A percentile compares a stretch with the other conserved stretches of the same genome.
These are phyloP conservation scores for Argyrosomus japonicus DNA, from an alignment of 2,113 vertebrate species.

Conservation along the genomic window DNA sequence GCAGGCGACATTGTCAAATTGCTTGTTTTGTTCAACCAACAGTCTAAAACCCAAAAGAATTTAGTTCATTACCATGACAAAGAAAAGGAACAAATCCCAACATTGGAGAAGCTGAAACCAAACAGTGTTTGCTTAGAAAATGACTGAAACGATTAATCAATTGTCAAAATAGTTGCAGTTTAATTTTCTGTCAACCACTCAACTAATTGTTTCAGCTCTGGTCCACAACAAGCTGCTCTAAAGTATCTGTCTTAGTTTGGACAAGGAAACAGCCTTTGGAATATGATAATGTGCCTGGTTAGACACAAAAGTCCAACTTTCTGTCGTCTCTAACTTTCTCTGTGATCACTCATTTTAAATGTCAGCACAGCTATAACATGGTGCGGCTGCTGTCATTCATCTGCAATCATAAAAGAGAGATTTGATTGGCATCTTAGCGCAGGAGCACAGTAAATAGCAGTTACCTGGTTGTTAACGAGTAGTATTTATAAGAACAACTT, in stretches of 20 bases:
- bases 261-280: neutral
- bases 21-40: too few relatives aligned
- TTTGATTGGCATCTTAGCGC: neutral
- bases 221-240: neutral
- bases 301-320: neutral
- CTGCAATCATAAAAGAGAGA: conserved; percentile 8
- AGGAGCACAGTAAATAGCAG: neutral
- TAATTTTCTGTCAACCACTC: neutral
- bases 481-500: neutral
- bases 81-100: neutral
- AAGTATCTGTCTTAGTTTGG: neutral
- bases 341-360: conserved; percentile 16
- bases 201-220: neutral
- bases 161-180: neutral
- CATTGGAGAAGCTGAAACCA: neutral
- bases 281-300: neutral
- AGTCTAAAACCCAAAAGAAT: neutral
- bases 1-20: neutral
- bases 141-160: neutral
- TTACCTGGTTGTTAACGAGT: neutral
- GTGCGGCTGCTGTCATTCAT: conserved; percentile 12
- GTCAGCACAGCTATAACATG: neutral
- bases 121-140: neutral
- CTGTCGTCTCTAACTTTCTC: neutral
- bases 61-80: neutral